Base-by-base conservation (phyloP, 2,113 vertebrate species). In the Ctenodactylus gundi region DNA sequence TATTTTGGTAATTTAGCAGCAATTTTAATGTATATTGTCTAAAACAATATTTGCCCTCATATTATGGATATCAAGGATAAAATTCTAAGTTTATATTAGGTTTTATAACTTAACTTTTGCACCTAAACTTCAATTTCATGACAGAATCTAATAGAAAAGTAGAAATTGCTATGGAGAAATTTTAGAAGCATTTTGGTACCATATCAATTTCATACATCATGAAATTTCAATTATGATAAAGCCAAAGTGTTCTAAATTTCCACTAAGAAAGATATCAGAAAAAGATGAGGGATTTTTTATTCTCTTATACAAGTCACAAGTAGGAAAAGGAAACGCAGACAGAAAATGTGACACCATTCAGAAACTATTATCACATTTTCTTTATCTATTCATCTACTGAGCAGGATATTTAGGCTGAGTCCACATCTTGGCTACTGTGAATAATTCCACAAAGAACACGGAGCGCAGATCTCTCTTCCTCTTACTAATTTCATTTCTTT, bases 141-240 rank as follows among this genome's bases (percentile, higher is more conserved):
- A 91, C 4, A 21, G 7, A 95, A 93, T 57, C 73, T 31, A 85
- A 86, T 0, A 76, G 39, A 80, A 94, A 94, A 58, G 57, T 64
- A 65, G 41, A 88, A 95, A 77, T 70, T 76, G 86, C 64, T 83
- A 58, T 31, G 34, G 83, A 46, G 7, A 90, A 81, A 76, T 76
- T 83, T 95, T 49, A 86, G 86, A 88, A 53, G 36, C 62, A 80
- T 93, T 95, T 94, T 27, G 76, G 44, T 64, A 88, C 68, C 27
- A 14, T 75, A 70, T 97, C 67, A 78, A 92, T 97, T 95, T 96
- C 78, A 94, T 70, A 93, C 41, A 95, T 95, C 86, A 94, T 89
- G 91, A 91, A 96, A 91, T 95, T 88, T 94, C 87, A 94, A 84
- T 70, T 83, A 44, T 76, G 31, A n/a, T 46, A 82, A 92, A 57